Evolutionary conservation across 2,797 vertebrate genomes (phyloP).

Genomic region (Setipinna tenuifilis): DNA sequence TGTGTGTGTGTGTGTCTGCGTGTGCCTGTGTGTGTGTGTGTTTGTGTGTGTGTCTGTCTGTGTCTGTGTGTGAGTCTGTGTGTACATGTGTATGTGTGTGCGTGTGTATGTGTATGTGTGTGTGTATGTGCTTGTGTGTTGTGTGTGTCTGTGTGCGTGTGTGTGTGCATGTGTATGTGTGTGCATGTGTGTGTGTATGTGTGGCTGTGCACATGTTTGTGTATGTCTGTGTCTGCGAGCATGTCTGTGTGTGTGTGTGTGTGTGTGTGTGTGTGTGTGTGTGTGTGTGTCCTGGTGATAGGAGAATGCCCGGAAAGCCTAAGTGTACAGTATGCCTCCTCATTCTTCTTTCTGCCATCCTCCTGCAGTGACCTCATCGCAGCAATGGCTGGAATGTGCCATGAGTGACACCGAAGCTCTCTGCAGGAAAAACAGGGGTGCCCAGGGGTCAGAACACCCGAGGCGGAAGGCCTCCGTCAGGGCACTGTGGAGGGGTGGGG

Average conservation of each 20-base stretch:
- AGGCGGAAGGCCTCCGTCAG: constrained; percentile 35
- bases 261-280: constrained; percentile 14
- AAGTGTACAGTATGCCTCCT: constrained; percentile 58
- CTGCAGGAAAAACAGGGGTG: constrained; percentile 51
- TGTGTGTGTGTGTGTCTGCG: constrained; percentile 30
- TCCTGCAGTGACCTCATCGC: constrained; percentile 28
- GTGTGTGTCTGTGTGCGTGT: background rate
- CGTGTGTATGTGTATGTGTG: background rate
- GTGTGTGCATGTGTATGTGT: background rate
- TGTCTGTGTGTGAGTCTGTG: background rate
- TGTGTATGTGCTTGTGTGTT: constrained; percentile 4
- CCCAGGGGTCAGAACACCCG: constrained; percentile 50
- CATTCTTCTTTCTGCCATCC: constrained; percentile 37
- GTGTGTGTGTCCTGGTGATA: background rate
- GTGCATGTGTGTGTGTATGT: background rate
- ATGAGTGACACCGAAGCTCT: constrained; percentile 55
- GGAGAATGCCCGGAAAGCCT: constrained; percentile 37
- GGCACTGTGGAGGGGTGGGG: background rate
- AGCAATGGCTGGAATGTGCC: constrained; percentile 60
- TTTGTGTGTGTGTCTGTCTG: background rate
- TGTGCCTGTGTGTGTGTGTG: background rate
- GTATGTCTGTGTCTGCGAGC: background rate
- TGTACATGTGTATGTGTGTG: background rate
- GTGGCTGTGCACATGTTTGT: background rate
- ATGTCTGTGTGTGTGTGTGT: background rate